Base-by-base conservation (phyloP, 2,888 invertebrate genomes). In the Nowickia ferox region DNA sequence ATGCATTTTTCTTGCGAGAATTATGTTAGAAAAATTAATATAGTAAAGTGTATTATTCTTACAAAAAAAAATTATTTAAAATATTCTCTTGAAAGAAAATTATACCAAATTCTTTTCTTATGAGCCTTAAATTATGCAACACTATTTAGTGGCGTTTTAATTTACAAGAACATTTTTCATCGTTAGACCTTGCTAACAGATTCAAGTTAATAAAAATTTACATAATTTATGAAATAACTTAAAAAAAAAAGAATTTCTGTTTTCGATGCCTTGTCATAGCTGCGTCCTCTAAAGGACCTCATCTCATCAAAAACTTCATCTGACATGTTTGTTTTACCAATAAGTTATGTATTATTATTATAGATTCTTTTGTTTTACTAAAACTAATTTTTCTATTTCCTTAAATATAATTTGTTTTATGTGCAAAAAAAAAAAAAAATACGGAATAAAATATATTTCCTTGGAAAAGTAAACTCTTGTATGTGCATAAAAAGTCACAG, bases 321-420 rank as follows among this genome's bases (percentile, higher is more conserved):
- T 22, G 0, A 3, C 13, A 46, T 19, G 38, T 61, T 74, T 13
- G 19, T 74, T 38, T 59, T 46, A 48, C 38, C 40, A 48, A 46
- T 61, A 74, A 61, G 48, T 61, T 61, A 4, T 40, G 1, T 4
- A 38, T 19, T 40, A 61, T 61, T n/a, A 61, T 74, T n/a, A 30
- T n/a, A 59, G 22, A 6, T 68, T 48, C 22, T 22, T 66, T 38
- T 71, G 6, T 71, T 71, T 71, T 6, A 9, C 22, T 19, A 15
- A 59, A 46, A 57, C 71, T 72, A 72, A 44, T 46, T 72, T 46
- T 57, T 22, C 46, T 71, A 11, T 71, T 68, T 48, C 19, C 19
- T 30, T 46, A 15, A n/a, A 48, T 66, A 46, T 30, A 30, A 30
- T 30, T 6, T 30, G 30, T 30, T 30, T 30, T 30, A 30, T 30